A percentile compares a stretch with the other conserved stretches of the same genome.
Conservation (phyloP, 1,140 invertebrate genomes). For the Nomia melanderi region DNA sequence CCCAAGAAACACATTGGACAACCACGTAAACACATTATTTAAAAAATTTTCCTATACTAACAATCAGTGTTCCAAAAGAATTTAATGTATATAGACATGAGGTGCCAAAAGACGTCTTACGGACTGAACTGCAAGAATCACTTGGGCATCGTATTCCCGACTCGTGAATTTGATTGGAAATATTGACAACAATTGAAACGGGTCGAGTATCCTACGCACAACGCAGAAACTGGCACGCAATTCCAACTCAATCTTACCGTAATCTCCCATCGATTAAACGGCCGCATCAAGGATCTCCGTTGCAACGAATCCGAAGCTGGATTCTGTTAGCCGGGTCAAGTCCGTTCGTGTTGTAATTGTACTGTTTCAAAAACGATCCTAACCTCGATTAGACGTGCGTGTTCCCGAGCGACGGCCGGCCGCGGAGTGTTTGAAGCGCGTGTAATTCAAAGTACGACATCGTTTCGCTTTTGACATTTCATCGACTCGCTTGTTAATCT, state of each 20-base stretch:
- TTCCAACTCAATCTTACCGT: neutral
- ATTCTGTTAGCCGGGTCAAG: neutral
- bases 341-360: constrained; percentile 5
- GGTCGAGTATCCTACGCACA: neutral
- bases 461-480: neutral
- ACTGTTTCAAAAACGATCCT: constrained; percentile 5
- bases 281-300: neutral
- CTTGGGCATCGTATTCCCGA: too few relatives aligned
- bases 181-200: neutral
- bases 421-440: constrained; percentile 9
- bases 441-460: constrained; percentile 12
- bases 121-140: neutral
- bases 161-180: neutral
- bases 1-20: neutral
- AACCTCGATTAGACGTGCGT: constrained; percentile 7
- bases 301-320: neutral
- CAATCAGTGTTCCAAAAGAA: too few relatives aligned
- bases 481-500: neutral
- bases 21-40: too few relatives aligned
- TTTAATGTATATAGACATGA: too few relatives aligned
- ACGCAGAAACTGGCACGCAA: neutral
- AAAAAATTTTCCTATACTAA: too few relatives aligned
- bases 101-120: too few relatives aligned
- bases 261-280: constrained; percentile 21
- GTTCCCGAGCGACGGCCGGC: constrained; percentile 7